Evolutionary conservation across 1,140 invertebrate species (phyloP).

Genomic region (Paraescarpia echinospica): DNA sequence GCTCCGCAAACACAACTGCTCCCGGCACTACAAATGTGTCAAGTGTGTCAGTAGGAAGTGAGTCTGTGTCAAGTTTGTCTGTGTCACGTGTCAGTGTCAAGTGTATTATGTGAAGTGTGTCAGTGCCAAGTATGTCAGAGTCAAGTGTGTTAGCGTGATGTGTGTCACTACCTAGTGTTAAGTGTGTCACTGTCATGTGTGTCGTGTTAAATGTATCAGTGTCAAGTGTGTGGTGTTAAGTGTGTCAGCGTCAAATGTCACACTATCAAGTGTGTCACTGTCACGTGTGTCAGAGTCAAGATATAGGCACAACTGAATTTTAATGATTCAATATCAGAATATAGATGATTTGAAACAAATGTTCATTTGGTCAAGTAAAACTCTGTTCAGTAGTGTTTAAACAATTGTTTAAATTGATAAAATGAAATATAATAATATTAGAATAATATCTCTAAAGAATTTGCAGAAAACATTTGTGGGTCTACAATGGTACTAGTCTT

Average conservation of each 20-base stretch:
- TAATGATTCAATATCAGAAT: too few species aligned
- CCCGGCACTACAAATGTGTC: conserved; percentile 60
- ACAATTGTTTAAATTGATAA: too few species aligned
- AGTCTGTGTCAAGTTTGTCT: neutral
- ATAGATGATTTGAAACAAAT: neutral
- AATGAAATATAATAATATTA: too few species aligned
- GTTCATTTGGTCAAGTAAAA: neutral
- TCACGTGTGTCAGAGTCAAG: too few species aligned
- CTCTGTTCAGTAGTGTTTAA: neutral
- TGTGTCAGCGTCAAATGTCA: too few species aligned
- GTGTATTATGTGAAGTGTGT: neutral
- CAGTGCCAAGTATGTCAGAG: neutral
- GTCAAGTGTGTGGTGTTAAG: neutral
- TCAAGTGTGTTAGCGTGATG: neutral
- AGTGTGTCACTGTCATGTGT: neutral
- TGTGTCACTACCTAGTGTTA: neutral
- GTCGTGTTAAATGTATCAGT: neutral
- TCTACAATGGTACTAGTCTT: too few species aligned
- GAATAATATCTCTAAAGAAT: too few species aligned
- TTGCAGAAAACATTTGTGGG: too few species aligned
- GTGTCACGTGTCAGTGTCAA: neutral
- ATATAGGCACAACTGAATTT: neutral
- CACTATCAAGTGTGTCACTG: too few species aligned
- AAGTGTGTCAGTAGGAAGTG: neutral
- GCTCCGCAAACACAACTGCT: conserved; percentile 78